Evolutionary conservation across 1,140 invertebrate genomes (phyloP).

Genomic region (Drosophila grimshawi): DNA sequence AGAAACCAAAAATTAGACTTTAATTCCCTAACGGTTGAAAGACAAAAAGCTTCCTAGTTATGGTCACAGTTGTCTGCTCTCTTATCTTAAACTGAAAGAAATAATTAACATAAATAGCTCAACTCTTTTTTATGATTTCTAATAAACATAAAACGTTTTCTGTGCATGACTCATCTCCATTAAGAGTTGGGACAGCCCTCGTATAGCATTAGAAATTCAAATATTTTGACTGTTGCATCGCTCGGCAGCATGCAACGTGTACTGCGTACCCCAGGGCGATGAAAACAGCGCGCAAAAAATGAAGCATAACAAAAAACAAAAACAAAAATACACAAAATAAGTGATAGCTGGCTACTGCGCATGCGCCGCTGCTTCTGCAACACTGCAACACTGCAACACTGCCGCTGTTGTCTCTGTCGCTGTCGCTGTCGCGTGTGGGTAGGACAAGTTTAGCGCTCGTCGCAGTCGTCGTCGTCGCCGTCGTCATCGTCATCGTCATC

Average conservation of each 20-base stretch:
- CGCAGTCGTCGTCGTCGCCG: constrained; percentile 41
- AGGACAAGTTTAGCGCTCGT: constrained; percentile 57
- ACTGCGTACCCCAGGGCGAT: constrained; percentile 60
- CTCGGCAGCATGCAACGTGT: constrained; percentile 61
- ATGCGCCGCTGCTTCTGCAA: constrained; percentile 31
- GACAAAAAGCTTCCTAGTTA: too few relatives aligned
- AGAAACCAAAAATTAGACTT: neutral
- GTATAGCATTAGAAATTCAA: constrained; percentile 76
- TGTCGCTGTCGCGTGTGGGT: constrained; percentile 43
- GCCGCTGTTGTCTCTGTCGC: neutral
- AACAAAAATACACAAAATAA: constrained; percentile 37
- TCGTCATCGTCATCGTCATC: neutral
- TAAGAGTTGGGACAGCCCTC: constrained; percentile 59
- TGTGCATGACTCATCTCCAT: constrained; percentile 42
- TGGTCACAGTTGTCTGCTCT: too few relatives aligned
- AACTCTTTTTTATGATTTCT: constrained; percentile 18
- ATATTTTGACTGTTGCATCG: constrained; percentile 70
- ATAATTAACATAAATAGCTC: neutral
- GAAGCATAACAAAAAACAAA: constrained; percentile 5
- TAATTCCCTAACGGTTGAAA: neutral
- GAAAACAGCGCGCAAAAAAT: constrained; percentile 42
- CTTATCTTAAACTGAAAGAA: neutral
- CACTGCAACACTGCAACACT: constrained; percentile 27
- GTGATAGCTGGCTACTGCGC: constrained; percentile 30
- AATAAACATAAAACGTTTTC: constrained; percentile 18